Percentiles rank a stretch among this genome's conserved stretches.
Conservation (phyloP, 2,888 invertebrate species). For the Apamea epomidion region DNA sequence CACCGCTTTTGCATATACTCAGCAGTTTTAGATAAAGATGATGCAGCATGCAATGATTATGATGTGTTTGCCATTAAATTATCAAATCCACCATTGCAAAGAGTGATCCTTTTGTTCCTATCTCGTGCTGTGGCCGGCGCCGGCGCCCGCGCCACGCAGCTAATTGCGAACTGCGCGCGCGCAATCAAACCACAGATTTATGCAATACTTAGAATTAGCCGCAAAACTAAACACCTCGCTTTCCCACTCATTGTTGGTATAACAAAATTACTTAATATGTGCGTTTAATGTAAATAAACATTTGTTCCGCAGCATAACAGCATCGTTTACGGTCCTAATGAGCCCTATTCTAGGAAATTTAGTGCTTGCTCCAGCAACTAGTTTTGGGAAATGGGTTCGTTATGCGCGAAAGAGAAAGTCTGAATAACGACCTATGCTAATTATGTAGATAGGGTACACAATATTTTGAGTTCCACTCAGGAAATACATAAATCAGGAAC, state of each 20-base stretch:
- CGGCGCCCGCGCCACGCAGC: slow-evolving; percentile 58
- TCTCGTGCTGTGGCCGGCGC: slow-evolving; percentile 50
- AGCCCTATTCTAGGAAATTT: slow-evolving; percentile 57
- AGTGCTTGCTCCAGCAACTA: slow-evolving; percentile 43
- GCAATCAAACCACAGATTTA: slow-evolving; percentile 73
- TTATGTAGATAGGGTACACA: slow-evolving; percentile 35
- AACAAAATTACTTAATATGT: slow-evolving; percentile 63
- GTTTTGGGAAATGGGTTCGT: slow-evolving; percentile 60
- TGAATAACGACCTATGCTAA: slow-evolving; percentile 56
- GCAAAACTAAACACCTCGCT: slow-evolving; percentile 65
- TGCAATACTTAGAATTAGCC: slow-evolving; percentile 68
- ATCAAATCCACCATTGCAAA: not conserved
- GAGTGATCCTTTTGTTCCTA: slow-evolving; percentile 40
- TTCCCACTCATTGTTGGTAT: slow-evolving; percentile 50
- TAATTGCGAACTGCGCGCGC: slow-evolving; percentile 71
- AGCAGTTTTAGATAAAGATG: not conserved
- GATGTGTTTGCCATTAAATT: not conserved
- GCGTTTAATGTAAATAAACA: slow-evolving; percentile 40
- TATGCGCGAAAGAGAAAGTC: slow-evolving; percentile 57
- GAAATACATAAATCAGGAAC: slow-evolving; percentile 46
- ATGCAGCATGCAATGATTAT: not conserved
- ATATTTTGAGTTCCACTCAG: slow-evolving; percentile 46
- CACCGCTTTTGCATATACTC: not conserved
- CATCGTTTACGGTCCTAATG: slow-evolving; percentile 51
- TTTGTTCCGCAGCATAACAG: slow-evolving; percentile 58